Base-by-base conservation (phyloP, 2,888 invertebrate species). In the Polydrusus cervinus region DNA sequence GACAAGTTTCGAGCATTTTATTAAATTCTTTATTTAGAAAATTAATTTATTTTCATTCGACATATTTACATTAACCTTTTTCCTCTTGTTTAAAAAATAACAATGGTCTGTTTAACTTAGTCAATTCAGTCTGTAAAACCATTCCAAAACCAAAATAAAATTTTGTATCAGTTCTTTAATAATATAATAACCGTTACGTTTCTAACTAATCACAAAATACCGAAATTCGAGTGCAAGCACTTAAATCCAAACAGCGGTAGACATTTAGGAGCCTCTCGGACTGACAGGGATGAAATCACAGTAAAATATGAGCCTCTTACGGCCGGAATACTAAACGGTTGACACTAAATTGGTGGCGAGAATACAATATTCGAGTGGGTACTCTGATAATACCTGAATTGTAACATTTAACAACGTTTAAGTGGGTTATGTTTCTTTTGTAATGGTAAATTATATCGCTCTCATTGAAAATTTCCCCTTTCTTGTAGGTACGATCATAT, bases 361-460 rank as follows among this genome's bases (percentile, higher is more conserved):
- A 64, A 30, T 65, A 65, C 65, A 65, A 65, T 65, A n/a, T n/a
- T n/a, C n/a, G n/a, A n/a, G n/a, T 49, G 65, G 34, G 16, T 0
- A 30, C 47, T 43, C 51, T 62, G 51, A 25, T 64, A 71, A 71
- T 71, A 55, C 53, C 64, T 55, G 40, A 20, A 20, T 64, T 34
- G 18, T 53, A 57, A 68, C 68, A 68, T 53, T 68, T 45, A 68
- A 20, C 43, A 43, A 40, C 16, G 14, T 71, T 53, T 64, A 64
- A 71, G 71, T 64, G 71, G 71, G 65, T 64, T 64, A 65, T 55
- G 71, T 43, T 53, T 55, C 64, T 55, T 51, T 71, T 71, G 64
- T 71, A 13, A 71, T 71, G 71, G 25, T 55, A 77, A 75, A 75
- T 66, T 76, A 16, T 25, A 71, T 66, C 11, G 61, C 55, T 71